Base-by-base conservation (phyloP, 2,113 vertebrate species). In the Chionodraco myersi region DNA sequence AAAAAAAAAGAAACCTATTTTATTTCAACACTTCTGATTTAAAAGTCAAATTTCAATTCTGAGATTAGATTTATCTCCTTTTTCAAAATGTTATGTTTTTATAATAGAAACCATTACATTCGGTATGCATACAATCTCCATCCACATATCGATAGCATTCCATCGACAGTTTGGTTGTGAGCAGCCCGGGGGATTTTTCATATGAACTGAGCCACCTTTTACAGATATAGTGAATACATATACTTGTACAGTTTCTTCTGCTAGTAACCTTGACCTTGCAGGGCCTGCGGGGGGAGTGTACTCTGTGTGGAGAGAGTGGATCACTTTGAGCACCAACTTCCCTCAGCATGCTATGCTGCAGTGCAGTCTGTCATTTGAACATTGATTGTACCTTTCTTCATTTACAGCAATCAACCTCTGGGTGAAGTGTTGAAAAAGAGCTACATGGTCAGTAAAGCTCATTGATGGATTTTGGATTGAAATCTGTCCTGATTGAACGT, bases 261-360 rank as follows among this genome's bases (percentile, higher is more conserved):
- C 58, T 58, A n/a, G 68, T 71, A 82, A 88, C 88, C 83, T 91
- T 93, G 91, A 92, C 90, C 86, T 89, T 85, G 85, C 10, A 16
- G 4, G 61, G 64, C 34, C 81, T 68, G 66, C 45, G 54, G 80
- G 75, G 82, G 68, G 56, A 82, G 44, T 2, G 56, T 26, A 65
- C 54, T 34, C 80, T 71, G 60, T 59, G 76, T 75, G 41, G 71
- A 78, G 71, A 49, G 79, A 80, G 30, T 47, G 75, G 36, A 74
- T 86, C 66, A 7, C 64, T 83, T 30, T 65, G 45, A 78, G 80
- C 69, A 69, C 16, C 60, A 36, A 48, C 66, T 68, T 83, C 57
- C 48, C 58, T 67, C 68, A 73, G 83, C 71, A 16, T 67, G 34
- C 51, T 14, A 3, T 45, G 54, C 76, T 73, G 73, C 86, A 77